Base-by-base conservation (phyloP, 2,797 vertebrate species). In the Sebastes ruberrimus region DNA sequence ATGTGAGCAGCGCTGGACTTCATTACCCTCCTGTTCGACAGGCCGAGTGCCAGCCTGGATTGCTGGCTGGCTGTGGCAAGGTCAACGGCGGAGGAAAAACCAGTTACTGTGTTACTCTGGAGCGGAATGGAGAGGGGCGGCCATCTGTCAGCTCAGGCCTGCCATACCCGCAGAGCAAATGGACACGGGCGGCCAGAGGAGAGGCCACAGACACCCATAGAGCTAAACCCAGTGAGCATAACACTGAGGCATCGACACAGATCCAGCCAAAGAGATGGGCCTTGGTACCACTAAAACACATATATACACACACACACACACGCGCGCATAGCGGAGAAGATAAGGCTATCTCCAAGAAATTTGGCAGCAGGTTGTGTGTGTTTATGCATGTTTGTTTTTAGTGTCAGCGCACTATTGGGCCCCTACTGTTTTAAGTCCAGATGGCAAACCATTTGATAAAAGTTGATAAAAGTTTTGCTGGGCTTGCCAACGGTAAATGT, bases 81-180 rank as follows among this genome's bases (percentile, higher is more conserved):
- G 96, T 96, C 95, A 96, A 95, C 95, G 95, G 94, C 95, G 92
- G 93, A 95, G 95, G 95, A 95, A 95, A 96, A 96, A 95, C 94
- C 95, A 95, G 96, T 96, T 95, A 96, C 95, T 96, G 95, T 95
- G 94, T 95, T 95, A 94, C 94, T 94, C 94, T 94, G 94, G 95
- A 95, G 95, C 93, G 93, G 94, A 94, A 94, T 95, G 93, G 94
- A 94, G 94, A 94, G 95, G 94, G 93, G 92, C 94, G 87, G 93
- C 95, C 96, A 96, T 96, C 96, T 96, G 95, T 96, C 95, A 95
- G 95, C 94, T 94, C 92, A 84, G 94, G 94, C 94, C 94, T 95
- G 95, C 94, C 94, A 95, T 95, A 94, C 93, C 95, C 94, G 94
- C 94, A 93, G 94, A 95, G 94, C 95, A 95, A 95, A 95, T 94